Percentiles rank a stretch among this genome's conserved stretches.
Conservation (phyloP, 2,888 invertebrate species). For the Orchesella flavescens region DNA sequence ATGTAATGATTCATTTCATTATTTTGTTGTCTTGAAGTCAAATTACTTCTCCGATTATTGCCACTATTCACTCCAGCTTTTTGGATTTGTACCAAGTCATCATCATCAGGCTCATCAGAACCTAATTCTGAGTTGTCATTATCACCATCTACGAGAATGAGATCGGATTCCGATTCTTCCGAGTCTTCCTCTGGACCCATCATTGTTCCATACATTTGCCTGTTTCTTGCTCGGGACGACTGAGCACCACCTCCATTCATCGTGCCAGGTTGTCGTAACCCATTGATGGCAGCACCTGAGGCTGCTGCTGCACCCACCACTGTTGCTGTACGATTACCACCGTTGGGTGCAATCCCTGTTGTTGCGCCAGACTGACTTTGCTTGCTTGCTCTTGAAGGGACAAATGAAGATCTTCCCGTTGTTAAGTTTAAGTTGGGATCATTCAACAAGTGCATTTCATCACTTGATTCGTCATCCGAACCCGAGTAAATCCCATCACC, state of each 20-base stretch:
- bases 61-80: constrained; percentile 39
- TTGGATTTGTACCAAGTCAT: constrained; percentile 57
- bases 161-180: constrained; percentile 69
- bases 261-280: neutral
- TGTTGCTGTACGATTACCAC: neutral
- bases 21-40: constrained; percentile 1
- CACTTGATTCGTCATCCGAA: constrained; percentile 60
- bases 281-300: neutral
- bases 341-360: neutral
- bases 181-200: constrained; percentile 68
- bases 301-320: neutral
- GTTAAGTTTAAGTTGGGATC: constrained; percentile 42
- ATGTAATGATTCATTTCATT: constrained; percentile 29
- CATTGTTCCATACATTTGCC: constrained; percentile 69
- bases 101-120: constrained; percentile 69
- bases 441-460: constrained; percentile 40
- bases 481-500: constrained; percentile 58
- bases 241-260: constrained; percentile 30
- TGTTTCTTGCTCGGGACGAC: constrained; percentile 35
- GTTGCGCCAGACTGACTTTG: constrained; percentile 18
- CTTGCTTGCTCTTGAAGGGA: constrained; percentile 33
- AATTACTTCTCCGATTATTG: constrained; percentile 3
- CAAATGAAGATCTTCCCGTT: constrained; percentile 27
- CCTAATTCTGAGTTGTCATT: constrained; percentile 68
- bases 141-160: constrained; percentile 70